Percentiles rank a stretch among this genome's conserved stretches.
phyloP scores from a whole-genome alignment of 2,113 vertebrate genomes.

The Neodontobutis hainanensis region DNA sequence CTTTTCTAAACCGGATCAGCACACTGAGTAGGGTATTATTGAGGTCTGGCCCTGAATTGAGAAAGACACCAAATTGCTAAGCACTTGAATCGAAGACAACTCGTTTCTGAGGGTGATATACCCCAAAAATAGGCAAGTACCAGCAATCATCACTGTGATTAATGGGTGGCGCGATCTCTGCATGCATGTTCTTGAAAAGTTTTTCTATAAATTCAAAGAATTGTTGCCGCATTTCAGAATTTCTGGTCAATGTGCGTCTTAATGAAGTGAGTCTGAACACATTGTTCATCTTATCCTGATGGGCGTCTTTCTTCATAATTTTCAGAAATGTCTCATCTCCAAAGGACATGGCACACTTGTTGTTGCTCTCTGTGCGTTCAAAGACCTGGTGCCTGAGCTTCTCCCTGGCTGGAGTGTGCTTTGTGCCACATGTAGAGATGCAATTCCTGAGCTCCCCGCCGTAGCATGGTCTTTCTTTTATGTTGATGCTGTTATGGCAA shows the following conservation, averaged over 20 bases:
- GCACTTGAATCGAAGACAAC: background rate
- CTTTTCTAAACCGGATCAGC: slow-evolving; percentile 1
- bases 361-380: background rate
- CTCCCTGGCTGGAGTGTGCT: background rate
- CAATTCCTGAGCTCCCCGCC: slow-evolving; percentile 2
- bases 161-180: background rate
- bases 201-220: background rate
- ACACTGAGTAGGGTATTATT: background rate
- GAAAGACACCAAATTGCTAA: background rate
- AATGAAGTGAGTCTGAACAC: background rate
- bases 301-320: background rate
- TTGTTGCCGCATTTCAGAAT: slow-evolving; percentile 3
- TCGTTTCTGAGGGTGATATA: background rate
- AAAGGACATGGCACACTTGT: slow-evolving; percentile 1
- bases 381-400: background rate
- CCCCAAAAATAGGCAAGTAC: no score
- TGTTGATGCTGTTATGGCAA: background rate
- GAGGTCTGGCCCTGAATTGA: background rate
- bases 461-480: slow-evolving; percentile 4
- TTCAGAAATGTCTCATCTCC: background rate
- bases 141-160: background rate
- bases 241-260: background rate
- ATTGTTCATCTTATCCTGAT: background rate
- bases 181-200: background rate
- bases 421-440: background rate